Evolutionary conservation across 2,888 invertebrate genomes (phyloP).

Genomic region (Campoplex capitator): DNA sequence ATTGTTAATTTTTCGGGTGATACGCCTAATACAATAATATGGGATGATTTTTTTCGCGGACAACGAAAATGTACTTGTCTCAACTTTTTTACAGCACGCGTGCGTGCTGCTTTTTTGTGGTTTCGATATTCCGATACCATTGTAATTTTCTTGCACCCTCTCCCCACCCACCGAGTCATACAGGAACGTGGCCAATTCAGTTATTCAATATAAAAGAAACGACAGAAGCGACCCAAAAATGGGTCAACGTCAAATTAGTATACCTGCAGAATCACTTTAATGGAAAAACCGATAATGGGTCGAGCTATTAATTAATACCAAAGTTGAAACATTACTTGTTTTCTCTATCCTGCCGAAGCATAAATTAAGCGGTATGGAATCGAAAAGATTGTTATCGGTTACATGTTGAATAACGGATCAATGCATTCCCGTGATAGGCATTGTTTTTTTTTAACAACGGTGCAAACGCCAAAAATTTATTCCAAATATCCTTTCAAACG

Average conservation of each 20-base stretch:
- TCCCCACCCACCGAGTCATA: neutral
- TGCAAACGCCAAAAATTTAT: neutral
- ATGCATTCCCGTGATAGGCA: slow-evolving; percentile 27
- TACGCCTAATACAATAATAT: no score
- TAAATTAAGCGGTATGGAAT: slow-evolving; percentile 29
- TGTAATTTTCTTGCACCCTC: slow-evolving; percentile 8
- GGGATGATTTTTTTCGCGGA: no score
- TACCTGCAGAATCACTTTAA: slow-evolving; percentile 25
- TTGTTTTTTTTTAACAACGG: slow-evolving; percentile 25
- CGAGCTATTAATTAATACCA: slow-evolving; percentile 21
- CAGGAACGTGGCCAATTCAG: neutral
- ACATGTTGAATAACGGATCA: slow-evolving; percentile 11
- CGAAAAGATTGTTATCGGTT: slow-evolving; percentile 10
- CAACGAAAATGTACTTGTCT: no score
- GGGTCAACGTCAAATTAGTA: slow-evolving; percentile 19
- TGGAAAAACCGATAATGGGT: slow-evolving; percentile 48
- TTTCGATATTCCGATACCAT: slow-evolving; percentile 18
- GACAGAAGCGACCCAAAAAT: neutral
- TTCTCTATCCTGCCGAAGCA: neutral
- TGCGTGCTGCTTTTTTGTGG: no score
- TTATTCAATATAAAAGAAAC: neutral
- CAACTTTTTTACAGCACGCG: no score
- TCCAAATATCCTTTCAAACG: neutral
- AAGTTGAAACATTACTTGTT: slow-evolving; percentile 7
- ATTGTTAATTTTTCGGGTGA: no score